Evolutionary conservation across 2,797 vertebrate species (phyloP), one percentile per base, ranked within the genome.

Genomic region (Smutsia temminckii): DNA sequence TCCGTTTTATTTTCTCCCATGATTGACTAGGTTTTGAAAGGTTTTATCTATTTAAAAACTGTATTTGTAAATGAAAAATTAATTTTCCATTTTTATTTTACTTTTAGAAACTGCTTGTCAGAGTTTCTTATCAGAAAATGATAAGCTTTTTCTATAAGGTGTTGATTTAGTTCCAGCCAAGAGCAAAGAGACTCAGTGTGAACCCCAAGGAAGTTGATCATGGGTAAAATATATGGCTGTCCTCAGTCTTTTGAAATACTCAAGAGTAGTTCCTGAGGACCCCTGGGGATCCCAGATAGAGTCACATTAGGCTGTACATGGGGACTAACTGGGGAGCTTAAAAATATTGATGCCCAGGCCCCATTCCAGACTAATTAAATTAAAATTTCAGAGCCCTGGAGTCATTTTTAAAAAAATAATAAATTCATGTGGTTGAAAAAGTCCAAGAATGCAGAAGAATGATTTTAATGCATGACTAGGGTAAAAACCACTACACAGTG

Each of bases 61-160:
- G 17, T 59, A 53, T 72, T 77, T 92, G 72, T 84, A 37, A 77
- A 79, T 21, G 23, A 85, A 25, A 25, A 42, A 63, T n/a, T 93
- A 68, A 89, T 61, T 79, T 94, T 68, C n/a, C 5, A n/a, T 57
- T 88, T 96, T 61, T 14, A 85, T 92, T 88, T 85, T 81, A 81
- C n/a, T 84, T 88, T 88, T 21, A 95, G 78, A 78, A 88, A 90
- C 21, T 94, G 49, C n/a, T 80, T 29, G 14, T 59, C 57, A 64
- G 42, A 87, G 40, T 86, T 95, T 94, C 69, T 83, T 64, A 34
- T 79, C n/a, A 92, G 91, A 97, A 96, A 88, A 90, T 49, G 37
- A 55, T 27, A 49, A 89, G 17, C 8, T 93, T 20, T 83, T 92
- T 59, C 13, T 20, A 49, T 8, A 83, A 91, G 37, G 57, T 59